Base-by-base conservation (phyloP, 1,140 invertebrate species). In the Cyphomyrmex costatus region DNA sequence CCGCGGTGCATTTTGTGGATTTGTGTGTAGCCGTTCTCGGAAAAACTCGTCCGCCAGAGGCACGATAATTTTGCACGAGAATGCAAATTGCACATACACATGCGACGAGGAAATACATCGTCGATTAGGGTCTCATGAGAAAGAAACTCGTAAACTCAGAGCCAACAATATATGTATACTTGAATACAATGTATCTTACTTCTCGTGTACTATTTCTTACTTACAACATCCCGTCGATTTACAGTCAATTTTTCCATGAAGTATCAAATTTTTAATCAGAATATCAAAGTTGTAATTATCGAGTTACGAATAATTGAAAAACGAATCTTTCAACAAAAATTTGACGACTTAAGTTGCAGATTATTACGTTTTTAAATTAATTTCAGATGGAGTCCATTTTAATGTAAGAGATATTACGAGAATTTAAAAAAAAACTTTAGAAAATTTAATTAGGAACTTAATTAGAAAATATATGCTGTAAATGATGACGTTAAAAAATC, bases 41-140 rank as follows among this genome's bases (percentile, higher is more conserved):
- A 49, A 85, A 73, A 83, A 61, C 30, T 49, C 68, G 10, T 30
- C 21, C 36, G 21, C 36, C 74, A 12, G 60, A 12, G 16, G 12
- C n/a, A 21, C 51, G 65, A 80, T 56, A 42, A 80, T 70, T 46
- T 33, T 5, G n/a, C 61, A 30, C 27, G 24, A 16, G 2, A 3
- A 80, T 65, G 77, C 77, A 66, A 79, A 53, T 53, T 79, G 77
- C 61, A 24, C n/a, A 24, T 51, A 42, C n/a, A 19, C 76, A 78
- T 46, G 61, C 77, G 14, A 79, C 7, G 61, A 51, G 30, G 77
- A 80, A 80, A 10, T 19, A 14, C 76, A 21, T 14, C 46, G 60
- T 2, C 30, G 36, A 14, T 24, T 53, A 33, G 5, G 16, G 8
- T 56, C 4, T 14, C 8, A 36, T 33, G 30, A 36, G 33, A n/a